These are phyloP conservation scores for Pipistrellus kuhlii DNA, from an alignment of 2,797 vertebrate genomes.

Conservation along the genomic window DNA sequence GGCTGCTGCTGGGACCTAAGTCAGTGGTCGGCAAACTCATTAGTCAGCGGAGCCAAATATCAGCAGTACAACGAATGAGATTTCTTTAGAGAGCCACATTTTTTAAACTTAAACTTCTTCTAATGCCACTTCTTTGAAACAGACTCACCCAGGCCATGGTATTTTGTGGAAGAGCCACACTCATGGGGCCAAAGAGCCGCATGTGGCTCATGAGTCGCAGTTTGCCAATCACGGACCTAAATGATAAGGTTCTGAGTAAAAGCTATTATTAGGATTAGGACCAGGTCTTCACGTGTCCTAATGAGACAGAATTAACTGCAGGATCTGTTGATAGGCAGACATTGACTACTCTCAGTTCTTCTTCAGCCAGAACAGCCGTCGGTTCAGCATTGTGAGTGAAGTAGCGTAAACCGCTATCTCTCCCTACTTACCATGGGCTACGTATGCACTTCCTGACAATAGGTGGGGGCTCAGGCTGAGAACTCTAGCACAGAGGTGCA, in stretches of 20 bases:
- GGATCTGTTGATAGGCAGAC: background rate
- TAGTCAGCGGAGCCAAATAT: no score
- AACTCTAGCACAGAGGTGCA: background rate
- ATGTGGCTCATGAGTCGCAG: no score
- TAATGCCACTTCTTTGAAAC: no score
- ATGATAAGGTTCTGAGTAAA: background rate
- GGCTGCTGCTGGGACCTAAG: background rate
- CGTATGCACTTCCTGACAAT: background rate
- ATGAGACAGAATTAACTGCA: background rate
- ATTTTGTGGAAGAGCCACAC: no score
- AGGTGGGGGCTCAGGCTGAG: background rate
- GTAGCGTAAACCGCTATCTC: background rate
- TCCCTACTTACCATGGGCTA: background rate
- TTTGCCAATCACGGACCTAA: background rate
- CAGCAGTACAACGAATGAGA: no score
- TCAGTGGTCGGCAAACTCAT: background rate
- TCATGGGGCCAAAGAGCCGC: no score
- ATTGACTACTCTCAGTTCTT: background rate
- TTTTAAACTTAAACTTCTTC: no score
- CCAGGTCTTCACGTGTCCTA: background rate
- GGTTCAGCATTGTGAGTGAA: background rate
- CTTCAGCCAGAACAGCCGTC: background rate
- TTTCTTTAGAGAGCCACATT: no score
- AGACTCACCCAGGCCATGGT: no score
- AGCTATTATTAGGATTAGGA: background rate